These are phyloP conservation scores for Gymnoscelis rufifasciata DNA, from an alignment of 2,888 invertebrate species.

Conservation along the genomic window DNA sequence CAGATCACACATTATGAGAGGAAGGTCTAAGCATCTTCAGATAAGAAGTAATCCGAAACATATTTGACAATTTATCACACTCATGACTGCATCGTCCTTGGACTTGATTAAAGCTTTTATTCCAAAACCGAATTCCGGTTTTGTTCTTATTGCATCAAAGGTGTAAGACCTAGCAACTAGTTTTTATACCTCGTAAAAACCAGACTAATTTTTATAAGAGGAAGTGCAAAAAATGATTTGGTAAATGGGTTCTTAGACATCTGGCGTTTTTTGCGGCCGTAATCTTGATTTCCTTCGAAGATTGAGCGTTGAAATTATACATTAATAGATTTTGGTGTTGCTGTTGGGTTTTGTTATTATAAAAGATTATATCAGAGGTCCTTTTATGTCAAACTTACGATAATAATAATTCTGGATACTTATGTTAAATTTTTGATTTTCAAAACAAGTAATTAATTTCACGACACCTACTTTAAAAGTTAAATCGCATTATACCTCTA, in stretches of 20 bases:
- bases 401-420: no score
- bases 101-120: conserved; percentile 29
- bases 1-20: conserved; percentile 23
- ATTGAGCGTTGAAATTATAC: conserved; percentile 5
- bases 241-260: conserved; percentile 18
- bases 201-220: conserved; percentile 12
- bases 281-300: conserved; percentile 15
- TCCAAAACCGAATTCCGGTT: conserved; percentile 12
- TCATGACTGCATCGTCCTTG: conserved; percentile 29
- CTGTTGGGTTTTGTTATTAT: no score
- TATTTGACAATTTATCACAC: conserved; percentile 32
- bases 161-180: conserved; percentile 10
- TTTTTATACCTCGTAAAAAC: conserved; percentile 15
- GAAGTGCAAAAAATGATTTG: conserved; percentile 16
- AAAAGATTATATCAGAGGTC: no score
- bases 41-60: conserved; percentile 29
- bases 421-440: no score
- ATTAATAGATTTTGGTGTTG: not conserved
- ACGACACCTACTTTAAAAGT: no score
- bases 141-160: not conserved
- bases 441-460: no score
- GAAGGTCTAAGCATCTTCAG: conserved; percentile 29
- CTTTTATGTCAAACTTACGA: no score
- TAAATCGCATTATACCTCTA: not conserved
- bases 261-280: conserved; percentile 11